Evolutionary conservation across 2,888 invertebrate genomes (phyloP), one percentile per base, ranked within the genome.

Genomic region (Parascotia fuliginaria): DNA sequence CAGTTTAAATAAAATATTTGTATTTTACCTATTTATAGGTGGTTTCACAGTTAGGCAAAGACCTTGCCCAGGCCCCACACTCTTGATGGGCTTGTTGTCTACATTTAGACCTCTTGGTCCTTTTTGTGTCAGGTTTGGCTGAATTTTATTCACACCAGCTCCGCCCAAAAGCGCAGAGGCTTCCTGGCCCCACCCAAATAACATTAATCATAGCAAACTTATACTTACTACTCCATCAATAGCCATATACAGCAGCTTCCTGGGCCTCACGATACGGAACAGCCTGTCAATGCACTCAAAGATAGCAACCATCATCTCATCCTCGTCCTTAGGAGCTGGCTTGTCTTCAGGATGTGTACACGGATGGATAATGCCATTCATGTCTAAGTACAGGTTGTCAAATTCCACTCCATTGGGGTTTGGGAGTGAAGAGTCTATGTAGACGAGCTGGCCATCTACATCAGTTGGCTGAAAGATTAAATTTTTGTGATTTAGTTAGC

Each of bases 311-410:
- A 99, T 99, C 99, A 99, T 99, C 93, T 99, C 99, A 77, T 99
- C 99, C 85, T 99, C 99, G 91, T 98, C 97, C 87, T 97, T 97
- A 0, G 99, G 99, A 0, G 99, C 96, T 1, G 99, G 98, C 54
- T 96, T 97, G 84, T 99, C 97, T 86, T 99, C 99, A 0, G 99
- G 99, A 94, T 99, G 99, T 6, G 99, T 99, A 82, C 99, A 99
- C 0, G 99, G 99, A 92, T 99, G 99, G 73, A 99, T 99, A 65
- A 99, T 99, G 0, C 99, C 99, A 83, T 99, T 99, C 99, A 99
- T 99, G 79, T 99, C 99, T 78, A 99, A 91, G 83, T 99, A 99
- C 5, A 99, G 91, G 88, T 99, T 99, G 88, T 99, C 99, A 93
- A 99, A 99, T 90, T 98, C 98, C 5, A 98, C 93, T 14, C 95